Percentiles rank a stretch among this genome's conserved stretches.
Conservation (phyloP, 2,888 invertebrate species). For the Nycteola revayana region DNA sequence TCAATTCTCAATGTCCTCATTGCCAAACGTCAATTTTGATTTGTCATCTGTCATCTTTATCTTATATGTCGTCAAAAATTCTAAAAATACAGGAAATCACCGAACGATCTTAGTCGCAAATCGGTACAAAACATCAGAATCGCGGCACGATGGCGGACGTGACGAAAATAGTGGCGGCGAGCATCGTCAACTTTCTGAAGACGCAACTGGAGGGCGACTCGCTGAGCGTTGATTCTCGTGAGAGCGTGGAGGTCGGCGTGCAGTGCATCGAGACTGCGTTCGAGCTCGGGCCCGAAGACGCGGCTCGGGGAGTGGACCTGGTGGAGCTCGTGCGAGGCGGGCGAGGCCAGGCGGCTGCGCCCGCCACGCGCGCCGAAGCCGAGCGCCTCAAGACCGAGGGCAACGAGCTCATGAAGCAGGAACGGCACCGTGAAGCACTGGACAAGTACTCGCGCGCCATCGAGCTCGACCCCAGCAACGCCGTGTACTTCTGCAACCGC, state of each 20-base stretch:
- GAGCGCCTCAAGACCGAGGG: constrained; percentile 94
- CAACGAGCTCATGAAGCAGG: constrained; percentile 93
- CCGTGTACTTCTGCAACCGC: constrained; percentile 98
- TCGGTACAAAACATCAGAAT: background rate
- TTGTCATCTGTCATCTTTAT: constrained; percentile 34
- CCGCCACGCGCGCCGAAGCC: constrained; percentile 82
- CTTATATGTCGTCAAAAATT: constrained; percentile 25
- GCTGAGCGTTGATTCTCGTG: constrained; percentile 75
- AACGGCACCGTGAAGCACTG: constrained; percentile 90
- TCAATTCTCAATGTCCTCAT: too few species aligned
- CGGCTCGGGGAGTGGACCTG: constrained; percentile 55
- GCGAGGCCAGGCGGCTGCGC: constrained; percentile 24
- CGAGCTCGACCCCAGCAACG: constrained; percentile 91
- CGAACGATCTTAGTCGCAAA: constrained; percentile 11
- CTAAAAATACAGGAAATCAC: constrained; percentile 45
- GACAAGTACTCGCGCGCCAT: constrained; percentile 95
- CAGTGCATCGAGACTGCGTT: constrained; percentile 97
- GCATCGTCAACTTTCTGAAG: constrained; percentile 81
- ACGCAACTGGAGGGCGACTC: constrained; percentile 76
- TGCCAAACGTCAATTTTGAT: constrained; percentile 28
- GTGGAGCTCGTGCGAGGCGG: constrained; percentile 52
- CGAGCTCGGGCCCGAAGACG: constrained; percentile 82
- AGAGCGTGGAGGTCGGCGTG: constrained; percentile 95
- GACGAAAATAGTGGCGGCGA: constrained; percentile 75
- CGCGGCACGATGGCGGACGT: constrained; percentile 49